A percentile compares a stretch with the other conserved stretches of the same genome.
phyloP scores from a whole-genome alignment of 1,140 invertebrate species.

The Temnothorax nylanderi region DNA sequence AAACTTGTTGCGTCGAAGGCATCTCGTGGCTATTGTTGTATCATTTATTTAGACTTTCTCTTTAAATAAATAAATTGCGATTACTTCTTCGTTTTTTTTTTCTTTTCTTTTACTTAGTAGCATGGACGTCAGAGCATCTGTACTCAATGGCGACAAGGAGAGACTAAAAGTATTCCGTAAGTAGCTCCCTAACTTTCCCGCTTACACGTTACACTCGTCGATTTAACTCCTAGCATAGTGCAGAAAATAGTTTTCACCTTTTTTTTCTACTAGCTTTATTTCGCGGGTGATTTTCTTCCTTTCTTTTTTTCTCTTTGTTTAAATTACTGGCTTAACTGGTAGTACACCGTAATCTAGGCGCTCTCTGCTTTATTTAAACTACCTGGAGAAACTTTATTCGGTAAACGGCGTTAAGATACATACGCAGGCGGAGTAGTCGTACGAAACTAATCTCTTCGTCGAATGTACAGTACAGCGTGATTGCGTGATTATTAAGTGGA shows the following conservation, averaged over 20 bases:
- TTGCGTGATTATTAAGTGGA: conserved; percentile 41
- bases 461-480: conserved; percentile 54
- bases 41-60: conserved; percentile 74
- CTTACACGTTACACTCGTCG: conserved; percentile 22
- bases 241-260: conserved; percentile 80
- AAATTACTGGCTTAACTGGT: conserved; percentile 63
- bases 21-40: conserved; percentile 84
- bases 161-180: conserved; percentile 67
- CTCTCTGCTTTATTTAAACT: conserved; percentile 74
- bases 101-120: conserved; percentile 66
- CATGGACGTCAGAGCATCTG: conserved; percentile 80
- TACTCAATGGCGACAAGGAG: conserved; percentile 70
- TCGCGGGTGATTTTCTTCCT: conserved; percentile 67
- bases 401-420: conserved; percentile 49
- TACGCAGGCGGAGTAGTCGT: conserved; percentile 69
- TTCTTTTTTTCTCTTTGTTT: conserved; percentile 57
- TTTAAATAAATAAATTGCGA: conserved; percentile 81
- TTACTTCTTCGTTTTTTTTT: conserved; percentile 62
- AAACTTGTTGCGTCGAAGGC: conserved; percentile 81
- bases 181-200: conserved; percentile 47
- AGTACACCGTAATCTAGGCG: conserved; percentile 67
- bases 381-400: conserved; percentile 64
- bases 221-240: conserved; percentile 71
- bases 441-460: conserved; percentile 76
- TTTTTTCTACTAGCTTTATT: conserved; percentile 48